Percentiles rank a stretch among this genome's conserved stretches.
Conservation (phyloP, 2,888 invertebrate genomes). For the Aporophyla lueneburgensis region DNA sequence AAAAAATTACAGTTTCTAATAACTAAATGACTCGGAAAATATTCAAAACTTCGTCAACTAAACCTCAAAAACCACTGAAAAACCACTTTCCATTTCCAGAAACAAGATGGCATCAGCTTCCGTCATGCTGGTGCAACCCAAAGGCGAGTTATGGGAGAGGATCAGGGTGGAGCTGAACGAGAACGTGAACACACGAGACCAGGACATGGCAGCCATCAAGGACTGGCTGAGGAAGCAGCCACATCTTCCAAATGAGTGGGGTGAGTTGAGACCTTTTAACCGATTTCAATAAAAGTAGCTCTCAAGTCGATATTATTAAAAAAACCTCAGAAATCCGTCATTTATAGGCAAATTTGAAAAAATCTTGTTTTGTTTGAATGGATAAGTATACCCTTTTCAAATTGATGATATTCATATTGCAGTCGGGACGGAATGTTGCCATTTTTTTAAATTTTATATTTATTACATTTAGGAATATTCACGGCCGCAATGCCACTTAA, state of each 20-base stretch:
- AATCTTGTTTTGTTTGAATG: no score
- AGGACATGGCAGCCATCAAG: constrained; percentile 91
- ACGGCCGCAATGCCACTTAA: no score
- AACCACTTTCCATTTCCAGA: constrained; percentile 37
- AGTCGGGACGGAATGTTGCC: no score
- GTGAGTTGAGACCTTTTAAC: constrained; percentile 74
- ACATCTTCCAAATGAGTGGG: constrained; percentile 91
- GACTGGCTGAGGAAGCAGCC: constrained; percentile 93
- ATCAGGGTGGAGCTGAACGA: constrained; percentile 93
- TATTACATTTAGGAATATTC: no score
- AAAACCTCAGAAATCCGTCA: no score
- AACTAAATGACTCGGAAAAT: rapidly evolving
- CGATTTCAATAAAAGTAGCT: no score
- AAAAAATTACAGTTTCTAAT: background rate
- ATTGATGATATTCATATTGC: no score
- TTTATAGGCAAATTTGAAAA: no score
- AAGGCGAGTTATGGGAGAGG: constrained; percentile 92
- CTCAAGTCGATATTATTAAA: no score
- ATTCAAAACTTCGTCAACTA: background rate
- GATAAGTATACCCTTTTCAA: no score
- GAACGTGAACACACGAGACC: constrained; percentile 89
- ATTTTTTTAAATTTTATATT: no score
- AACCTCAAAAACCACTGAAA: background rate
- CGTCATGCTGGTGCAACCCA: constrained; percentile 91
- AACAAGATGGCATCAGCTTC: constrained; percentile 84